A percentile compares a stretch with the other conserved stretches of the same genome.
phyloP scores from a whole-genome alignment of 2,888 invertebrate genomes.

The Leucophenga maculata region DNA sequence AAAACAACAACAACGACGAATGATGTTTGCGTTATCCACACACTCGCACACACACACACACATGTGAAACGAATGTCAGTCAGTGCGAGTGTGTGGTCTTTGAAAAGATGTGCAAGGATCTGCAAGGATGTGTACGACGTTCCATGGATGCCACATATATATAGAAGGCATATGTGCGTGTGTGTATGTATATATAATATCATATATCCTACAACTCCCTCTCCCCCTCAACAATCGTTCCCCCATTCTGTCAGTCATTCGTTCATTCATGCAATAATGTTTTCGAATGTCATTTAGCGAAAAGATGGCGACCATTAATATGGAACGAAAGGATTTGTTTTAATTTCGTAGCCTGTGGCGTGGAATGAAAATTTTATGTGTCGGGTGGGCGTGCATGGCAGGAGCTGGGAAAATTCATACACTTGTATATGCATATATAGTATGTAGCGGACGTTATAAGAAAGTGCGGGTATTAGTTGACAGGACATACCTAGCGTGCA shows the following conservation, averaged over 20 bases:
- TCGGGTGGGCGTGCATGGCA: background rate
- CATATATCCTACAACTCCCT: background rate
- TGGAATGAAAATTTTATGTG: background rate
- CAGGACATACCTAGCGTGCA: too few relatives aligned
- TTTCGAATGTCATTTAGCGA: constrained; percentile 66
- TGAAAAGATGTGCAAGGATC: background rate
- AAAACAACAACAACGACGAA: constrained; percentile 24
- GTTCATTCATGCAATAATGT: constrained; percentile 55
- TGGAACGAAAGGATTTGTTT: constrained; percentile 67
- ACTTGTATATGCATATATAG: too few relatives aligned
- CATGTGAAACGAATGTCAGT: background rate
- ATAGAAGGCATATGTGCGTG: background rate
- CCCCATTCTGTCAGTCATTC: background rate
- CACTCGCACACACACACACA: background rate
- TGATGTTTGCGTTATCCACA: constrained; percentile 24
- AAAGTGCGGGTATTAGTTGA: too few relatives aligned
- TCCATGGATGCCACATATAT: too few relatives aligned
- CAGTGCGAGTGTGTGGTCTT: background rate
- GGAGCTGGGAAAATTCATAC: too few relatives aligned
- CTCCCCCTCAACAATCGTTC: background rate
- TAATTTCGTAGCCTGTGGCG: constrained; percentile 55
- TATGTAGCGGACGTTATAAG: too few relatives aligned
- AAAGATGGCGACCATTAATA: constrained; percentile 67
- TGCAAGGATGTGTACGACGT: background rate
- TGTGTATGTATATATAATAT: background rate